These are phyloP conservation scores for Muntiacus muntjak DNA, from an alignment of 2,113 vertebrate species.

Conservation along the genomic window DNA sequence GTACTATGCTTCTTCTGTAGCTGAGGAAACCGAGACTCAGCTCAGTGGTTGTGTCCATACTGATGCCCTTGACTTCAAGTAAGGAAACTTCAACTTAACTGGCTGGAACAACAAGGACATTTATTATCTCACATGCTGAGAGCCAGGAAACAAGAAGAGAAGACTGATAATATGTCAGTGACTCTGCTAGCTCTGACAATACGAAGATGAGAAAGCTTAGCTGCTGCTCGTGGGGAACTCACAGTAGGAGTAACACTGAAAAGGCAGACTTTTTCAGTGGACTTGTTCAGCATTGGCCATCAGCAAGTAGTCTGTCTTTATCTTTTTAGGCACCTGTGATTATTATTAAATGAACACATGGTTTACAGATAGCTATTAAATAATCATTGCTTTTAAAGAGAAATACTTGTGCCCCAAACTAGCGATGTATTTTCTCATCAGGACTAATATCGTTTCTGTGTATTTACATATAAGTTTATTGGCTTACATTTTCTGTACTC, in stretches of 20 bases:
- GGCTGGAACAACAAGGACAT: not conserved
- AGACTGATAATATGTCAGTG: too few relatives aligned
- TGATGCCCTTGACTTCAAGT: not conserved
- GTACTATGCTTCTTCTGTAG: not conserved
- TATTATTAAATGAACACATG: not conserved
- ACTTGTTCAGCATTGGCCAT: not conserved
- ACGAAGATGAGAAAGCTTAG: not conserved
- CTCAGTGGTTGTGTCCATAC: not conserved
- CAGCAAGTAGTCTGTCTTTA: not conserved
- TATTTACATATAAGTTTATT: slow-evolving; percentile 18
- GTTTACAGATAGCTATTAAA: slow-evolving; percentile 25
- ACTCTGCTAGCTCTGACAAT: not conserved
- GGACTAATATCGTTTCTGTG: slow-evolving; percentile 22
- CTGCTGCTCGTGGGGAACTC: not conserved
- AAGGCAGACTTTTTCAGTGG: not conserved
- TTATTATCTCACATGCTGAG: not conserved
- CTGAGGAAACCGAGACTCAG: not conserved
- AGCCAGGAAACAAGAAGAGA: not conserved
- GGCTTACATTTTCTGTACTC: not conserved
- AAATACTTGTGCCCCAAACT: slow-evolving; percentile 15
- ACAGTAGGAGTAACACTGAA: not conserved
- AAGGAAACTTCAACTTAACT: not conserved
- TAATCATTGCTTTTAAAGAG: slow-evolving; percentile 35
- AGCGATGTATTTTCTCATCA: slow-evolving; percentile 10
- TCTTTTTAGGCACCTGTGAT: not conserved